Conservation (phyloP, 2,888 invertebrate species). For the Hylaea fasciaria region DNA sequence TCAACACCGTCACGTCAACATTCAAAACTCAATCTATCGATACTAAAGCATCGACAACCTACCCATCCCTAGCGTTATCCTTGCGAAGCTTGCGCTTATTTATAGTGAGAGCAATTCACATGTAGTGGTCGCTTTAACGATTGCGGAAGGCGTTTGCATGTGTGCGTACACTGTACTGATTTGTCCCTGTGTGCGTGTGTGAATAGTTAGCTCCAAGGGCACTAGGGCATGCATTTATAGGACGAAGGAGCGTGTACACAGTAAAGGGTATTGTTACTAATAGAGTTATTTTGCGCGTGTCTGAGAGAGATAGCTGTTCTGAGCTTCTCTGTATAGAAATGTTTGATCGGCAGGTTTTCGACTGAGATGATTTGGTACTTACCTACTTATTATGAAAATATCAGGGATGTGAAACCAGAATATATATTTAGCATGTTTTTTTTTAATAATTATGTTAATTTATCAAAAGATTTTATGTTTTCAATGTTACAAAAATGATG, state of each 20-base stretch:
- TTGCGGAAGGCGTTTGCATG: constrained; percentile 47
- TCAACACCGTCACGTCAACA: background rate
- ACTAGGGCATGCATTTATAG: constrained; percentile 33
- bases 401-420: no score
- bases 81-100: constrained; percentile 49
- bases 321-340: background rate
- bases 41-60: constrained; percentile 9
- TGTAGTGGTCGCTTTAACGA: constrained; percentile 44
- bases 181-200: constrained; percentile 30
- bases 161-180: background rate
- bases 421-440: no score
- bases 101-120: constrained; percentile 46
- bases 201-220: constrained; percentile 38
- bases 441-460: no score
- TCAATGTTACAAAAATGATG: no score
- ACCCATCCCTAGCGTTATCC: constrained; percentile 41
- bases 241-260: constrained; percentile 14
- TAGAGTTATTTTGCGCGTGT: background rate
- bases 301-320: background rate
- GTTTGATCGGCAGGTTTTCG: no score
- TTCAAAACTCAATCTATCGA: constrained; percentile 3
- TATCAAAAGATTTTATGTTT: no score
- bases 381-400: no score
- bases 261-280: constrained; percentile 12
- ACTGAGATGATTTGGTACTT: no score